Percentiles rank a stretch among this genome's conserved stretches.
Conservation (phyloP, 2,888 invertebrate genomes). For the Rapana venosa region DNA sequence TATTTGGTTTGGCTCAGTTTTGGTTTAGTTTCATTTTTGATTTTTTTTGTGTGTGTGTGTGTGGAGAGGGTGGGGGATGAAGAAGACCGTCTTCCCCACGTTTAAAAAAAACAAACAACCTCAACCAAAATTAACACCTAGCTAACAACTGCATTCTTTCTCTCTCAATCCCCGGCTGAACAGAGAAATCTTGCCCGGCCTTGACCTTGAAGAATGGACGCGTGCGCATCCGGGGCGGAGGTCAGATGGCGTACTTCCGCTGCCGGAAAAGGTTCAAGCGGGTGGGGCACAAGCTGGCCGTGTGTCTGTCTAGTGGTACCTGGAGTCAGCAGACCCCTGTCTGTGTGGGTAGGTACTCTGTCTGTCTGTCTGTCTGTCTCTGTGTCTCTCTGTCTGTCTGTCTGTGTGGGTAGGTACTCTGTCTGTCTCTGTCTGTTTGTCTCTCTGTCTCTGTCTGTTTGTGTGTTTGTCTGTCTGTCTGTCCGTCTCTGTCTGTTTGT, state of each 20-base stretch:
- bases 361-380: not conserved
- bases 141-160: not conserved
- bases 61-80: no score
- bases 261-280: conserved; percentile 48
- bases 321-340: conserved; percentile 51
- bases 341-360: conserved; percentile 49
- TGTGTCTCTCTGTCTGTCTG: not conserved
- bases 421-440: not conserved
- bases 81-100: no score
- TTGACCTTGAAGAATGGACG: conserved; percentile 45
- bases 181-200: conserved; percentile 35
- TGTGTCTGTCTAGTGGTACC: conserved; percentile 44
- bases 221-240: conserved; percentile 42
- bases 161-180: not conserved
- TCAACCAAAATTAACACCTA: no score
- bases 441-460: not conserved
- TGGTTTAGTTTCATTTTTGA: no score
- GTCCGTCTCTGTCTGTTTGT: no score
- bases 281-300: conserved; percentile 49
- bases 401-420: not conserved
- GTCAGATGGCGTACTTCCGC: conserved; percentile 49
- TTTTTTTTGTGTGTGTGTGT: no score
- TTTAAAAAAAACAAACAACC: no score
- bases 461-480: not conserved
- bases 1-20: no score